Base-by-base conservation (phyloP, 2,797 vertebrate genomes). In the Enteromius afrohamiltoni region DNA sequence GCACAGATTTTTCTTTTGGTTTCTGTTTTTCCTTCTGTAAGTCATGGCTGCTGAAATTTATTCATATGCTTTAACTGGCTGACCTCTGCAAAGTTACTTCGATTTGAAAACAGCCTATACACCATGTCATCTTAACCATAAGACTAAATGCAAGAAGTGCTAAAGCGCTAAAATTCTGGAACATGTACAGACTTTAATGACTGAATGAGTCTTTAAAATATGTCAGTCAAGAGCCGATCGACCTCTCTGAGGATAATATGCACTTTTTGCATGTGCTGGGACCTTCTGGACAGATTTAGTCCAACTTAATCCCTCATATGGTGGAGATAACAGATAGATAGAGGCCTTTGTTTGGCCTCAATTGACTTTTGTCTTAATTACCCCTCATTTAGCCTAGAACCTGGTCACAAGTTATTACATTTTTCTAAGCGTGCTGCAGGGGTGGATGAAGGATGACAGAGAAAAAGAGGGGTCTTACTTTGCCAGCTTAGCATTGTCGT, bases 401-500 rank as follows among this genome's bases (percentile, higher is more conserved):
- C 14, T 67, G 26, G 14, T 68, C 9, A 51, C 21, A 47, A 73
- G 40, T 73, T 37, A 77, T 53, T 76, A 0, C 7, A 47, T 34
- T 62, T 62, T 14, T 45, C 21, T 62, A 55, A 31, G 47, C 51
- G 64, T 64, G 79, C 19, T 47, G 8, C 64, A 26, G 23, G 42
- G 23, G 85, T 87, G 55, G n/a, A 64, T 70, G 16, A 26, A 64
- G 60, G 26, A 29, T 62, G n/a, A 79, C 14, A 82, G 45, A 55
- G 26, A 58, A 37, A 34, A 84, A 83, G 49, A 79, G 68, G 26
- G 85, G 86, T 91, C 96, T 97, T 95, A 99, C 98, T 96, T 97
- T 92, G 98, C 98, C 87, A 99, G 93, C 89, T 96, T 97, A 92
- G 95, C 92, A 85, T 98, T 98, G 92, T 99, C 97, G 34, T 95